These are phyloP conservation scores for Dasysyrphus tricinctus DNA, from an alignment of 2,888 invertebrate genomes.

Conservation along the genomic window DNA sequence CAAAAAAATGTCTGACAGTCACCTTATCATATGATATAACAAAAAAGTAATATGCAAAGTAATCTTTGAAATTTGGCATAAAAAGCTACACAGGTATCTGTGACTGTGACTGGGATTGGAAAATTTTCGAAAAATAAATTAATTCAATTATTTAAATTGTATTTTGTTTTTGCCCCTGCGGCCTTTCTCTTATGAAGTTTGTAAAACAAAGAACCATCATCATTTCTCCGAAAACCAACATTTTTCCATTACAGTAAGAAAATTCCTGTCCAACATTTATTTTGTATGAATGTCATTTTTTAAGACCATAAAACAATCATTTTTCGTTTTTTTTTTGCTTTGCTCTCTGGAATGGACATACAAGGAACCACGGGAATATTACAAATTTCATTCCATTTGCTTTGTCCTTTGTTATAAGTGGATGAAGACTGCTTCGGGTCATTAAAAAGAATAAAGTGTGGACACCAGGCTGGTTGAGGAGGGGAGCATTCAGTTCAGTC, in stretches of 20 bases:
- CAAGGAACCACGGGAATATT: conserved; percentile 16
- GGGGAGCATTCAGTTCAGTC: background rate
- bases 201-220: conserved; percentile 1
- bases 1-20: too few relatives aligned
- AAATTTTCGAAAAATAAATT: background rate
- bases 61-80: background rate
- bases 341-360: background rate
- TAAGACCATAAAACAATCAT: conserved; percentile 37
- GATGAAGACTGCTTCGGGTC: conserved; percentile 8
- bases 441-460: conserved; percentile 12
- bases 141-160: background rate
- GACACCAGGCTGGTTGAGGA: background rate
- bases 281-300: conserved; percentile 32
- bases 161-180: background rate
- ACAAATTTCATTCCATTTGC: conserved; percentile 30
- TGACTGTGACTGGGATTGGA: background rate
- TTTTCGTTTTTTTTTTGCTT: conserved; percentile 1
- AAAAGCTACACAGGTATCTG: background rate
- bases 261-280: background rate
- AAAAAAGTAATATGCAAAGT: too few relatives aligned
- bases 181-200: conserved; percentile 1
- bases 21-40: too few relatives aligned
- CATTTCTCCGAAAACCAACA: background rate
- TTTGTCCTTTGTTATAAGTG: conserved; percentile 6
- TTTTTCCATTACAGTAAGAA: conserved; percentile 23